These are phyloP conservation scores for Pristionchus maxplancki DNA, from an alignment of 2,888 invertebrate genomes.

Conservation along the genomic window DNA sequence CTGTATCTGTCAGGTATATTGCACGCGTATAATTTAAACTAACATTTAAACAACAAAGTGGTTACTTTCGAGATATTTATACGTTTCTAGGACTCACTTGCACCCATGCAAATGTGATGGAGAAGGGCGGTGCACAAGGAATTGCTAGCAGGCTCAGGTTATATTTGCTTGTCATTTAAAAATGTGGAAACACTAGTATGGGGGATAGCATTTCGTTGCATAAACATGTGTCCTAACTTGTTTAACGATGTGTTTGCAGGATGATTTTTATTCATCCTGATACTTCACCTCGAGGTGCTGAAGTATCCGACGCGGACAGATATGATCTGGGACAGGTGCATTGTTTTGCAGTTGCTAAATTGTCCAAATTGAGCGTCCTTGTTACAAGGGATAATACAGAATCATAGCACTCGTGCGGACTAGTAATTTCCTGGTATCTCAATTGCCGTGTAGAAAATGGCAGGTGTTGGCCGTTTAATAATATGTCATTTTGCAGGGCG, in stretches of 20 bases:
- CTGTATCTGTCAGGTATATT: constrained; percentile 48
- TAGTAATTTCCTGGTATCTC: too few species aligned
- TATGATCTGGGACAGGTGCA: constrained; percentile 91
- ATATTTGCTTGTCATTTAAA: background rate
- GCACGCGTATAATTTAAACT: background rate
- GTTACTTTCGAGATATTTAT: background rate
- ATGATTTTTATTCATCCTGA: constrained; percentile 93
- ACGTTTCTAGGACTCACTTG: constrained; percentile 85
- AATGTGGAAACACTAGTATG: too few species aligned
- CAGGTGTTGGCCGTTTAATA: too few species aligned
- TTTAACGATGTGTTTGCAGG: constrained; percentile 43
- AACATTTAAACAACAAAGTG: too few species aligned
- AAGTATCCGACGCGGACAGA: constrained; percentile 90
- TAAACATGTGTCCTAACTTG: too few species aligned
- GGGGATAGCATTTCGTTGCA: too few species aligned
- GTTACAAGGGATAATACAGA: too few species aligned
- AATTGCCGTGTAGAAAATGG: too few species aligned
- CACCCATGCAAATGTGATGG: constrained; percentile 94
- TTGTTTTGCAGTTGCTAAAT: too few species aligned
- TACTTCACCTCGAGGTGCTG: constrained; percentile 86
- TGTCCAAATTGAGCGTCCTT: background rate
- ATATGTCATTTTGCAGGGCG: constrained; percentile 78
- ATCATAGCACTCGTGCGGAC: too few species aligned
- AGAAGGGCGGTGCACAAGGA: constrained; percentile 94
- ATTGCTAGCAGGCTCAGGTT: constrained; percentile 82